Percentiles rank a stretch among this genome's conserved stretches.
phyloP scores from a whole-genome alignment of 2,113 vertebrate genomes.

The Cebus imitator region DNA sequence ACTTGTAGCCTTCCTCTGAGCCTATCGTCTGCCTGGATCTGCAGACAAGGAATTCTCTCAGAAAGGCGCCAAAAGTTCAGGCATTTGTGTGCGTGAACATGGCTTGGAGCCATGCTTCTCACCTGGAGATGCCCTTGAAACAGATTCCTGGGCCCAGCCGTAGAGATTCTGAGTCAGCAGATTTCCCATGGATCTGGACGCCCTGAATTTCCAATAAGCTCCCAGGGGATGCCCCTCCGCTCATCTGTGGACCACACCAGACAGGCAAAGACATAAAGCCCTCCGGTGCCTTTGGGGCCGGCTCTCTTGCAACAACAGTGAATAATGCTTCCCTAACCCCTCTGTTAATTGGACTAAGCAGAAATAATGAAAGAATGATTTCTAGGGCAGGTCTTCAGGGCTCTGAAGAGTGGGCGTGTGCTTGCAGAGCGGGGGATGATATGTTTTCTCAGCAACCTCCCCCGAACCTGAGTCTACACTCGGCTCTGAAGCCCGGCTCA shows the following conservation, averaged over 20 bases:
- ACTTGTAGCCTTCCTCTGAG: neutral
- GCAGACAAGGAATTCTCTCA: neutral
- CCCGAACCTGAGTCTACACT: slow-evolving; percentile 76
- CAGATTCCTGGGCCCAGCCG: neutral
- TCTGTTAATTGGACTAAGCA: slow-evolving; percentile 74
- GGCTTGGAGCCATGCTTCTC: neutral
- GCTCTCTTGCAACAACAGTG: neutral
- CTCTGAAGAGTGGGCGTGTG: slow-evolving; percentile 67
- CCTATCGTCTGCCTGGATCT: neutral
- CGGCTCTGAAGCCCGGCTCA: slow-evolving; percentile 82
- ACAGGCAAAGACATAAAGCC: rapidly evolving
- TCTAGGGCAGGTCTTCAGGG: slow-evolving; percentile 68
- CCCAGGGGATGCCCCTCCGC: neutral
- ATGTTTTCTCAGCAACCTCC: neutral
- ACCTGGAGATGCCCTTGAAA: neutral
- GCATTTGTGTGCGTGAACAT: rapidly evolving
- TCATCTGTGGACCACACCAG: rapidly evolving
- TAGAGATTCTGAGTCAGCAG: neutral
- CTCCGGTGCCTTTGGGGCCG: rapidly evolving
- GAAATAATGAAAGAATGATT: slow-evolving; percentile 67
- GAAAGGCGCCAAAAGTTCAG: too few relatives aligned
- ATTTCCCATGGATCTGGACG: neutral
- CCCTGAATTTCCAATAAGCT: too few relatives aligned
- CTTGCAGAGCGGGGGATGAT: rapidly evolving
- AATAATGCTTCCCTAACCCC: slow-evolving; percentile 65